These are phyloP conservation scores for Platycercus adscitus DNA, from an alignment of 2,113 vertebrate species.

Conservation along the genomic window DNA sequence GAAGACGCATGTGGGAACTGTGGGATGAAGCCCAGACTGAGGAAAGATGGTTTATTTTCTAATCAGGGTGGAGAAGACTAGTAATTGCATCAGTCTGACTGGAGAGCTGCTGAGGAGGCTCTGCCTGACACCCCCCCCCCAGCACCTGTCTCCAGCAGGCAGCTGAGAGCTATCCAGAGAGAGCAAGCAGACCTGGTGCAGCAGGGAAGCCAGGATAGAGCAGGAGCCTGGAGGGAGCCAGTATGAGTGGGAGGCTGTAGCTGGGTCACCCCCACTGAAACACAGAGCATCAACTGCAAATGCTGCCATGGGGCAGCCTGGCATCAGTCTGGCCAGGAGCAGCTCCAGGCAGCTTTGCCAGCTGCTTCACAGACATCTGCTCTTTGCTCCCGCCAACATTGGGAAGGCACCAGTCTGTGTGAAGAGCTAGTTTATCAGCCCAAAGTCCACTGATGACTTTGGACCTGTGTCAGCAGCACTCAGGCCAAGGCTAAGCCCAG, in stretches of 20 bases:
- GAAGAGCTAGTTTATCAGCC: not conserved
- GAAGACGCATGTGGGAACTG: not conserved
- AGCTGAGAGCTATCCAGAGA: not conserved
- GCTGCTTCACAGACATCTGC: not conserved
- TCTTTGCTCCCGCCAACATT: rapidly evolving
- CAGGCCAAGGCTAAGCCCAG: not conserved
- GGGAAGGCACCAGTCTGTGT: rapidly evolving
- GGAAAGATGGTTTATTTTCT: conserved; percentile 12
- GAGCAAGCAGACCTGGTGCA: not conserved
- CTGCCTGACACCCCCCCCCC: not conserved
- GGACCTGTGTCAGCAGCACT: rapidly evolving
- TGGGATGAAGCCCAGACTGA: not conserved
- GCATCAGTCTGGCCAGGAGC: not conserved
- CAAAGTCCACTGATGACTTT: not conserved
- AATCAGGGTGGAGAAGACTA: not conserved
- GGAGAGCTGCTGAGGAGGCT: not conserved
- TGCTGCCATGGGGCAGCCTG: not conserved
- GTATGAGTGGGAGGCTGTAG: not conserved
- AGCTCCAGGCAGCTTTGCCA: not conserved
- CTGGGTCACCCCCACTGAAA: not conserved
- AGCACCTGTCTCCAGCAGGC: not conserved
- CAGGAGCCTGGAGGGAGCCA: not conserved
- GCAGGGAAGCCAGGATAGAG: not conserved
- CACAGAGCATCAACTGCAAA: rapidly evolving
- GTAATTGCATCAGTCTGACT: not conserved